A percentile compares a stretch with the other conserved stretches of the same genome.
These are phyloP conservation scores for Siniperca undulata DNA, from an alignment of 2,797 vertebrate species.

Conservation along the genomic window DNA sequence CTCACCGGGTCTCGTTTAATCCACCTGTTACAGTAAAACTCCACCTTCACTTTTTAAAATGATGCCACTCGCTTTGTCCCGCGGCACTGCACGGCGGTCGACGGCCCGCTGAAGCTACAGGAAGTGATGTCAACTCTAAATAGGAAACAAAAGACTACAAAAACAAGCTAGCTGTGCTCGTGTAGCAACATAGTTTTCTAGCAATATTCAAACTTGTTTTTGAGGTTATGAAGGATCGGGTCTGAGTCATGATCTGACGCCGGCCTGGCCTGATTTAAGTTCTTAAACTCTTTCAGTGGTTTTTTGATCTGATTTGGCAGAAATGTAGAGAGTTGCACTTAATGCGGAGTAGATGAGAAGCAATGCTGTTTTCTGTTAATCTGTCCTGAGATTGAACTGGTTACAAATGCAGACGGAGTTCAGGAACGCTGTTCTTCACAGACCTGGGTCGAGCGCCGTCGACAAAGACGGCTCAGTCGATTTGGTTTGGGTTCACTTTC, in stretches of 20 bases:
- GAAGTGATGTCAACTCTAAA: conserved; percentile 42
- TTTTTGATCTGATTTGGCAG: conserved; percentile 1
- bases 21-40: background rate
- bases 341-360: conserved; percentile 11
- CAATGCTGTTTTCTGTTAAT: conserved; percentile 33
- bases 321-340: conserved; percentile 56
- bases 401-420: conserved; percentile 24
- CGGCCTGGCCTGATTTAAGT: conserved; percentile 13
- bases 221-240: conserved; percentile 9
- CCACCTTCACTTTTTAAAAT: background rate
- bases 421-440: background rate
- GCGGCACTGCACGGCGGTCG: conserved; percentile 24
- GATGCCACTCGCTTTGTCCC: conserved; percentile 41
- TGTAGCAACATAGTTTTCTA: conserved; percentile 57
- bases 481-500: background rate
- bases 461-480: background rate
- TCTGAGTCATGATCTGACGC: background rate
- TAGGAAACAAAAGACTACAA: conserved; percentile 1
- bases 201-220: conserved; percentile 36
- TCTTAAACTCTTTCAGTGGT: background rate
- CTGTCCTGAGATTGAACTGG: conserved; percentile 26
- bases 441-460: background rate
- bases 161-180: background rate
- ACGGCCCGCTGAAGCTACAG: conserved; percentile 29
- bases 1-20: background rate